These are phyloP conservation scores for Centropyge bicolor DNA, from an alignment of 2,797 vertebrate genomes.

Conservation along the genomic window DNA sequence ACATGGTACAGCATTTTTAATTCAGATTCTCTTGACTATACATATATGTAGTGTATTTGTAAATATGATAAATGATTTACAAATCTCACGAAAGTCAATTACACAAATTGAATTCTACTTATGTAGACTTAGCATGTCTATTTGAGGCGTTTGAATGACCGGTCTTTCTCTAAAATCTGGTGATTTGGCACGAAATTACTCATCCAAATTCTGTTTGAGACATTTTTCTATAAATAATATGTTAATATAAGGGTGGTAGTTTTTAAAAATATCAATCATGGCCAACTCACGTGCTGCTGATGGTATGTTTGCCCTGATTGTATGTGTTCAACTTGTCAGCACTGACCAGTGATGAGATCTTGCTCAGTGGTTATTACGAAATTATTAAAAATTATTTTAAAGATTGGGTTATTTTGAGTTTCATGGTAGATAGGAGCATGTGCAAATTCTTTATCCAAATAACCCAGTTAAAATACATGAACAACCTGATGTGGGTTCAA, in stretches of 20 bases:
- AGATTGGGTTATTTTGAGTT: not conserved
- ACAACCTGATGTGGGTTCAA: not conserved
- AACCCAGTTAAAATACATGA: not conserved
- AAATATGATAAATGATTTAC: no score
- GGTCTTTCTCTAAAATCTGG: no score
- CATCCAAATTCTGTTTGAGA: constrained; percentile 25
- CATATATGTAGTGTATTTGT: no score
- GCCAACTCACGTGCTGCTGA: constrained; percentile 10
- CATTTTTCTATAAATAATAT: constrained; percentile 13
- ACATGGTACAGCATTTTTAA: no score
- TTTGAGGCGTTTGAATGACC: no score
- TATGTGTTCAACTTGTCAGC: constrained; percentile 13
- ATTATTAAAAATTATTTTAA: not conserved
- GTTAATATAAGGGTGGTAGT: not conserved
- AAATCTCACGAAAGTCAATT: no score
- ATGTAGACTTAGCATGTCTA: no score
- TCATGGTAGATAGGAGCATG: not conserved
- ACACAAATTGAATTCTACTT: no score
- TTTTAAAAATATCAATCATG: constrained; percentile 24
- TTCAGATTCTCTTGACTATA: no score
- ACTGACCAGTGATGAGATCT: not conserved
- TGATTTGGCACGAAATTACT: no score
- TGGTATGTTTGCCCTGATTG: constrained; percentile 17
- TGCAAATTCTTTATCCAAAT: constrained; percentile 5
- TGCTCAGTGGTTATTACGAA: constrained; percentile 15